These are phyloP conservation scores for Tolypeutes matacus DNA, from an alignment of 2,797 vertebrate species.

Conservation along the genomic window DNA sequence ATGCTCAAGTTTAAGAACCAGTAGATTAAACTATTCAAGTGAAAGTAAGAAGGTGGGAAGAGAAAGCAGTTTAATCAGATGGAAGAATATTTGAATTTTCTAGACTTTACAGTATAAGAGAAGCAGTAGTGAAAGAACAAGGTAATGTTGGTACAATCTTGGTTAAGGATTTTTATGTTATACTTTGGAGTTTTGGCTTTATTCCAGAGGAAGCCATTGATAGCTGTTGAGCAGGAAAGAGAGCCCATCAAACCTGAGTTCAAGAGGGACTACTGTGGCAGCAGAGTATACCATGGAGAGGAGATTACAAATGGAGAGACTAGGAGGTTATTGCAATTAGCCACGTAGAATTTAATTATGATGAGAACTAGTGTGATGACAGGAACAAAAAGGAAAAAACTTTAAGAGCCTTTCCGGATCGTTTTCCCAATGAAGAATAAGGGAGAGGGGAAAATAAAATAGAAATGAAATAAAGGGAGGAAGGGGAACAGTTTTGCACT, in stretches of 20 bases:
- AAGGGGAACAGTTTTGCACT: neutral
- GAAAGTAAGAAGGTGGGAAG: constrained; percentile 10
- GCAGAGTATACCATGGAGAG: neutral
- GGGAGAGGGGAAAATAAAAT: neutral
- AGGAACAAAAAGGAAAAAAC: neutral
- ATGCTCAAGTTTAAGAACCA: neutral
- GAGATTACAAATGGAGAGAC: neutral
- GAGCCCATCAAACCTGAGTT: neutral
- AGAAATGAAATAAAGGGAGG: neutral
- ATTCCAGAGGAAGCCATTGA: neutral
- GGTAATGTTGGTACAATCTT: neutral
- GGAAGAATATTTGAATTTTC: neutral
- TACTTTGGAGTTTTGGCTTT: neutral
- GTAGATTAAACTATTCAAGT: neutral
- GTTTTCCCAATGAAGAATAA: neutral
- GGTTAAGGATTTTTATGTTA: neutral
- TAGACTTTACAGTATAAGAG: neutral
- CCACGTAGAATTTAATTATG: neutral
- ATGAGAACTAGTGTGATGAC: neutral
- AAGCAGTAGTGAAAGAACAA: neutral
- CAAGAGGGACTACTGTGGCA: neutral
- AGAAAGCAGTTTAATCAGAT: neutral
- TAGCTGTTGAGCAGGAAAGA: neutral
- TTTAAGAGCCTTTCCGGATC: neutral
- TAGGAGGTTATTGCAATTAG: neutral